A percentile compares a stretch with the other conserved stretches of the same genome.
phyloP scores from a whole-genome alignment of 2,888 invertebrate genomes.

The Apamea anceps region DNA sequence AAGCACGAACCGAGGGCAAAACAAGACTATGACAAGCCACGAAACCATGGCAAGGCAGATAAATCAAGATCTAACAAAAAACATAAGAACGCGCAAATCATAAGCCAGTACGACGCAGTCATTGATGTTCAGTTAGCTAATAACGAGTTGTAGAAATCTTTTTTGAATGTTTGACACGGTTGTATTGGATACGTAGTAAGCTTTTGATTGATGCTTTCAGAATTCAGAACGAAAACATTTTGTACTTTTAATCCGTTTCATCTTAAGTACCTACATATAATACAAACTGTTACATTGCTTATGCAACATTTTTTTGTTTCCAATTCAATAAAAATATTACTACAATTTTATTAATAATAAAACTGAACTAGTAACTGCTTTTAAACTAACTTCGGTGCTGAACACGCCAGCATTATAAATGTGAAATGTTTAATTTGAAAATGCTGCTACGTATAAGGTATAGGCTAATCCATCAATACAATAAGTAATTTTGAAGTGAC shows the following conservation, averaged over 20 bases:
- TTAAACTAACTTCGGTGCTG: not conserved
- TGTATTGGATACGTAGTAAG: constrained; percentile 9
- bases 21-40: not conserved
- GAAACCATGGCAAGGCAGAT: not conserved
- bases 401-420: too few relatives aligned
- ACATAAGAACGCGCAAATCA: not conserved
- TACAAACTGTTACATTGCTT: not conserved
- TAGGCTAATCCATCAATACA: too few relatives aligned
- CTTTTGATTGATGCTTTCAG: not conserved
- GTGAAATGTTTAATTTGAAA: constrained; percentile 10
- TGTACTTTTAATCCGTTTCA: not conserved
- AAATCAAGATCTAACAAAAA: not conserved
- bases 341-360: constrained; percentile 21
- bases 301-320: constrained; percentile 14
- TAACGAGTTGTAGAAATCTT: constrained; percentile 23
- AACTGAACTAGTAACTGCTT: not conserved
- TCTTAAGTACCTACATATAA: too few relatives aligned
- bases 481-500: not conserved
- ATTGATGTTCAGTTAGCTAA: constrained; percentile 28
- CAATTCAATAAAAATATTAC: constrained; percentile 14
- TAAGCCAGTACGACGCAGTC: constrained; percentile 12
- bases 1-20: not conserved
- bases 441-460: not conserved
- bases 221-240: not conserved
- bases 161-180: constrained; percentile 3